These are phyloP conservation scores for Drosophila ochracea DNA, from an alignment of 2,888 invertebrate genomes.

Conservation along the genomic window DNA sequence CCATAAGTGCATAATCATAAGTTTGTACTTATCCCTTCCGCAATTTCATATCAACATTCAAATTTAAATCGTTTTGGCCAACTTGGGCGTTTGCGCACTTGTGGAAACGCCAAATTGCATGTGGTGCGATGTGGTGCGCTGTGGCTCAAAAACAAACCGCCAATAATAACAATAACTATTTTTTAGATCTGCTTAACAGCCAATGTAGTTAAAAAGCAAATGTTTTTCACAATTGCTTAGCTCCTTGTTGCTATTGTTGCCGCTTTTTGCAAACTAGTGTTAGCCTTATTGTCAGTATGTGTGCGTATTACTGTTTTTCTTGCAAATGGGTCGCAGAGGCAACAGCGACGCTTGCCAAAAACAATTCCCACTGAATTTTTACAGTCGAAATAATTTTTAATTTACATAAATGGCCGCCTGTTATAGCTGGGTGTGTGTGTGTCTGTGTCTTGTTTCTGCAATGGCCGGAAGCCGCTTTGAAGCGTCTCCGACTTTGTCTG, in stretches of 20 bases:
- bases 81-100: constrained; percentile 9
- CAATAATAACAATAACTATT: constrained; percentile 79
- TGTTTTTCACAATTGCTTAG: constrained; percentile 71
- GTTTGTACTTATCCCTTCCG: constrained; percentile 58
- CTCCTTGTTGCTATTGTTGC: constrained; percentile 38
- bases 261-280: neutral
- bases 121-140: constrained; percentile 34
- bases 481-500: constrained; percentile 50
- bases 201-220: constrained; percentile 78
- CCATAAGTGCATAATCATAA: constrained; percentile 48
- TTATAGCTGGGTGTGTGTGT: constrained; percentile 10
- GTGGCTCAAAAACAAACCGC: constrained; percentile 56
- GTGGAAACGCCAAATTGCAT: constrained; percentile 21
- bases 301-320: constrained; percentile 37
- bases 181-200: constrained; percentile 76
- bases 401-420: constrained; percentile 77
- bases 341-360: constrained; percentile 68
- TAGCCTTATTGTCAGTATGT: neutral
- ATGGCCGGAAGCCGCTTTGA: constrained; percentile 54
- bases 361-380: constrained; percentile 77
- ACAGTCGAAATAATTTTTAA: constrained; percentile 78
- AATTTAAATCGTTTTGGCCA: constrained; percentile 45
- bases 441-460: constrained; percentile 23
- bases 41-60: constrained; percentile 28
- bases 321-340: constrained; percentile 52